Percentiles rank a stretch among this genome's conserved stretches.
These are phyloP conservation scores for Candidula unifasciata DNA, from an alignment of 2,888 invertebrate species.

Conservation along the genomic window DNA sequence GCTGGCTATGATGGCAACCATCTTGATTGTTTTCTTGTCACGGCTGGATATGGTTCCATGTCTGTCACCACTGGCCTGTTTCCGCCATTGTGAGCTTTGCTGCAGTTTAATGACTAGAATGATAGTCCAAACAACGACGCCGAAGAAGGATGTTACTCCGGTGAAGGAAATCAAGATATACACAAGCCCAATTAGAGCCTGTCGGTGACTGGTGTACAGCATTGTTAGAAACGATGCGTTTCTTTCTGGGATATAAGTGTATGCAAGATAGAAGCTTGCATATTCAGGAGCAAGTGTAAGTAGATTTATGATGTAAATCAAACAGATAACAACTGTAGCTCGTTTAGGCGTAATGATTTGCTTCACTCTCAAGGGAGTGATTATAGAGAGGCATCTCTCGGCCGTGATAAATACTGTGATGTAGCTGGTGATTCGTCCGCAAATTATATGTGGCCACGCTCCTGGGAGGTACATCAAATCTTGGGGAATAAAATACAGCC, in stretches of 20 bases:
- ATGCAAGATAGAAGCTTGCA: not conserved
- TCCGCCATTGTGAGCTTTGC: slow-evolving; percentile 1
- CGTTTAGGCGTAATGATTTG: not conserved
- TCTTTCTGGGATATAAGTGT: not conserved
- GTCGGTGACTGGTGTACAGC: not conserved
- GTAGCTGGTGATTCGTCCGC: not conserved
- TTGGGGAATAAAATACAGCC: not conserved
- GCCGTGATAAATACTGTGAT: slow-evolving; percentile 15
- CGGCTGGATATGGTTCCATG: not conserved
- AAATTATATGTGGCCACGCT: not conserved
- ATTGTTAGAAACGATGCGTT: not conserved
- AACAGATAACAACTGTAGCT: not conserved
- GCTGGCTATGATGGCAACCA: not conserved
- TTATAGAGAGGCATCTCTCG: slow-evolving; percentile 9
- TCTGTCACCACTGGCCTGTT: not conserved
- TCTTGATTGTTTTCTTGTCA: not conserved
- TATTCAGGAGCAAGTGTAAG: not conserved
- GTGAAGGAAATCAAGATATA: not conserved
- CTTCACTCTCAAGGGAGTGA: not conserved
- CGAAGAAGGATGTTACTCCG: not conserved
- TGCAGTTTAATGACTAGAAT: not conserved
- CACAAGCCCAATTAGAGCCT: not conserved
- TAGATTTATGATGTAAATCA: not conserved
- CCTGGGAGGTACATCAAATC: not conserved
- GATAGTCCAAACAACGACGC: not conserved